Base-by-base conservation (phyloP, 2,113 vertebrate species). In the Protobothrops mucrosquamatus region DNA sequence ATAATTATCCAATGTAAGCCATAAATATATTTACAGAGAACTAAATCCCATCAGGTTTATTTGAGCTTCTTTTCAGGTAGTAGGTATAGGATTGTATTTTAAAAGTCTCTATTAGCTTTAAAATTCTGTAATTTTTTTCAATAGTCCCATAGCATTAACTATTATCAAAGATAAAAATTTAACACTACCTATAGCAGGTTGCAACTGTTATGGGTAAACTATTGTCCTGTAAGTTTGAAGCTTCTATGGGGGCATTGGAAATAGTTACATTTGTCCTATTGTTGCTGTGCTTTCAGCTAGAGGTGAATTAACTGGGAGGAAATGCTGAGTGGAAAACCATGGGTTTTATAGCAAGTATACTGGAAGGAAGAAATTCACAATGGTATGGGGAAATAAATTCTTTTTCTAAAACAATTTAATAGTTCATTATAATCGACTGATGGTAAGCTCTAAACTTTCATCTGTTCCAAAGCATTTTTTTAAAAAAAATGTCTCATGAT, bases 201-300 rank as follows among this genome's bases (percentile, higher is more conserved):
- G 85, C 3, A 48, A 59, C 14, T 87, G 39, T 24, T 51, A 46
- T 23, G 6, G 56, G 61, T 59, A 92, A 87, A 46, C 6, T 56
- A 87, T 93, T 93, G 91, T 56, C 91, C 55, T 91, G 94, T 96
- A 92, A 92, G 95, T 92, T 95, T 91, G 91, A 92, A 95, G 91
- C 24, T 4, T 87, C 93, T 90, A 92, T 48, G 34, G 29, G 29
- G 48, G 86, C 91, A 86, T 54, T 92, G 92, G 92, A 94, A 90
- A 74, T 54, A 89, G 59, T 11, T 89, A 23, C 14, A 89, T 56
- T 81, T 92, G 29, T 29, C 51, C 43, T 92, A 34, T 34, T 69
- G 64, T 46, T n/a, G 3, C 39, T 4, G 11, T 48, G 11, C 85
- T 56, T 24, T 59, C 51, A 51, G 18, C 46, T 23, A 14, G 23